Evolutionary conservation across 2,113 vertebrate genomes (phyloP).

Genomic region (Thinocorus orbignyianus): DNA sequence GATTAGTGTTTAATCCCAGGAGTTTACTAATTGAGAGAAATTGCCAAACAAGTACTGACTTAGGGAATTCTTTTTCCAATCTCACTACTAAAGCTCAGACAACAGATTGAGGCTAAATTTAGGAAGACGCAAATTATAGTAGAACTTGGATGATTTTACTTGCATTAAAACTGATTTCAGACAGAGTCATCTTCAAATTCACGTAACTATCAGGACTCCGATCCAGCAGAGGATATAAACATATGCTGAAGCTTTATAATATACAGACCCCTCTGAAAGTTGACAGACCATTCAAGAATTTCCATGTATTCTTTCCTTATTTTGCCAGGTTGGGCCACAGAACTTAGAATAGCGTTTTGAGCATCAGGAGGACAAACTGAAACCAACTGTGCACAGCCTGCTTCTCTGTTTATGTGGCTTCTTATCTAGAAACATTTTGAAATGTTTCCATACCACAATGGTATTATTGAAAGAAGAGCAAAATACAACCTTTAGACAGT

Average conservation of each 20-base stretch:
- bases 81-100: neutral
- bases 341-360: neutral
- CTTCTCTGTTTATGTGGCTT: neutral
- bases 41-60: neutral
- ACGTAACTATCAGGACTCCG: neutral
- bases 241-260: neutral
- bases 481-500: neutral
- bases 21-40: neutral
- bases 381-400: neutral
- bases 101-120: neutral
- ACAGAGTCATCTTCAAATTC: neutral
- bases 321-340: neutral
- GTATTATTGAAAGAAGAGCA: neutral
- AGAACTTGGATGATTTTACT: neutral
- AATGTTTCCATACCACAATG: neutral
- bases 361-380: neutral
- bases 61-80: neutral
- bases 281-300: neutral
- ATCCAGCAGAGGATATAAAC: neutral
- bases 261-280: neutral
- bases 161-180: neutral
- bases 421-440: neutral
- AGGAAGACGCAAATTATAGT: neutral
- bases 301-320: neutral
- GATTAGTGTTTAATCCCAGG: neutral